Evolutionary conservation across 2,113 vertebrate species (phyloP), one percentile per base, ranked within the genome.

Genomic region (Xiphophorus maculatus): DNA sequence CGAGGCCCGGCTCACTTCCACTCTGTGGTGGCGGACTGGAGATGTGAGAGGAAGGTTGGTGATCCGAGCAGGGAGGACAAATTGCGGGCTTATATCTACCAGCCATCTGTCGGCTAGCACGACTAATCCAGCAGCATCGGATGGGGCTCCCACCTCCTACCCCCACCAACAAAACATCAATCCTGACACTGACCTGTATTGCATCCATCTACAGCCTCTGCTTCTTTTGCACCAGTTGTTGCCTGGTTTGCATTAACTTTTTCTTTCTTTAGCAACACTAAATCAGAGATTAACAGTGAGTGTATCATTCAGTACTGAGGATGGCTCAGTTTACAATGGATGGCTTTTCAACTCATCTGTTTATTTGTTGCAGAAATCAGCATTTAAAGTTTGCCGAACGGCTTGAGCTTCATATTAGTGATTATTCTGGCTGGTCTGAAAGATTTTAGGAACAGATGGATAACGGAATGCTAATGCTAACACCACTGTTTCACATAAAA

Each of bases 61-160:
- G 84, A 88, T 90, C 87, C 14, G 60, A 37, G 35, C 35, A 37
- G 70, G 80, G 86, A 88, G 88, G 84, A 84, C 89, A 87, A 93
- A 90, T 88, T 85, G 85, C 40, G 7, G 85, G 84, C 82, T 91
- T 89, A 87, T 74, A 81, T 84, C 82, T 86, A 84, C 77, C 58
- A 66, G 79, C 92, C 92, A 92, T 93, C 92, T 93, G 92, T 89
- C 76, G 32, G 83, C 88, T 70, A 89, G 87, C 86, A 69, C 32
- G 76, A 77, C 88, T 93, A 93, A 92, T 92, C 92, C 88, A 76
- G 64, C 65, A 4, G 78, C 66, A 63, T 81, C 80, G 74, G 77
- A 69, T 29, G 74, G 84, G 87, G 69, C 83, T 85, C 74, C 76
- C 84, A 12, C 2, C 37, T 42, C 72, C 70, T 30, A 67, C 30